phyloP scores from a whole-genome alignment of 2,888 invertebrate genomes.

The Heliconius cydno region DNA sequence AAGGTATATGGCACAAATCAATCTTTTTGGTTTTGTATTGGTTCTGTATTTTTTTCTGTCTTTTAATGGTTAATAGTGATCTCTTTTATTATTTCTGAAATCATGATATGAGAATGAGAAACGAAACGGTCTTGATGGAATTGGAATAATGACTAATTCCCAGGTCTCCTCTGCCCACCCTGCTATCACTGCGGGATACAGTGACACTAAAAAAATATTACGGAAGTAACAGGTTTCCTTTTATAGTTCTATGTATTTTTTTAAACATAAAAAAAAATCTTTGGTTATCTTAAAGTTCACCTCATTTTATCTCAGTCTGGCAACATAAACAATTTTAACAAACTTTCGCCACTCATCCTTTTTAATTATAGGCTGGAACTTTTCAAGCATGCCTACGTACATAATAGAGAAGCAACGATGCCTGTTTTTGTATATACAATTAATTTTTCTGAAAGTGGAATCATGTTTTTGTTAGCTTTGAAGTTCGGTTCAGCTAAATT shows the following conservation, averaged over 20 bases:
- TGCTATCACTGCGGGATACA: too few species aligned
- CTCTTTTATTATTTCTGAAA: too few species aligned
- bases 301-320: background rate
- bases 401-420: slow-evolving; percentile 13
- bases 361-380: slow-evolving; percentile 19
- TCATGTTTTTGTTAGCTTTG: slow-evolving; percentile 4
- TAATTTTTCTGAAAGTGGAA: background rate
- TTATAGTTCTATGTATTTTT: background rate
- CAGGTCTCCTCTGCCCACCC: too few species aligned
- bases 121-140: too few species aligned
- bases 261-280: background rate
- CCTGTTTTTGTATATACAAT: slow-evolving; percentile 7
- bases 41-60: too few species aligned
- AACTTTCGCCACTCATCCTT: slow-evolving; percentile 17
- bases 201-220: background rate
- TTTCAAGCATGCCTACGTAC: slow-evolving; percentile 21
- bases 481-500: too few species aligned
- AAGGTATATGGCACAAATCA: slow-evolving; percentile 2
- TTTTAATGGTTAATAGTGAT: too few species aligned
- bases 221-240: background rate
- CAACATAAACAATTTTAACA: slow-evolving; percentile 13
- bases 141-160: too few species aligned
- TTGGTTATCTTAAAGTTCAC: background rate
- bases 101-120: too few species aligned
- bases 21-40: background rate